A percentile compares a stretch with the other conserved stretches of the same genome.
Conservation (phyloP, 2,888 invertebrate species). For the Tyria jacobaeae region DNA sequence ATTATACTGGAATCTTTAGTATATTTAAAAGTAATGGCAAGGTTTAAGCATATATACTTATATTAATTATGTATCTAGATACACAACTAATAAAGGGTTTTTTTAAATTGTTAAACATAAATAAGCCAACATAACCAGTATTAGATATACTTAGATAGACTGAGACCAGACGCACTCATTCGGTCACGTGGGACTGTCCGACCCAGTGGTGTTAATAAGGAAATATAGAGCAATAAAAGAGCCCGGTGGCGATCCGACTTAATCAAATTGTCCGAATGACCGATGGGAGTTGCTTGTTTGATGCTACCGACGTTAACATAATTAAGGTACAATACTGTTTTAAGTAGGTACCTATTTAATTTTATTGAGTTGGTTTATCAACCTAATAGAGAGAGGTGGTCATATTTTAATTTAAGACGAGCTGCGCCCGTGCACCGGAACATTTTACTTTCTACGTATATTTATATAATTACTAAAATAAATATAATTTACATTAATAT, state of each 20-base stretch:
- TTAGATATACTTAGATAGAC: no score
- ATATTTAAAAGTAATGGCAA: no score
- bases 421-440: slow-evolving; percentile 2
- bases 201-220: slow-evolving; percentile 76
- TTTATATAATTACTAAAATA: neutral
- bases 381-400: slow-evolving; percentile 5
- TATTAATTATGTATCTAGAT: no score
- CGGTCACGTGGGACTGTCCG: slow-evolving; percentile 36
- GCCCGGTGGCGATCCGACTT: slow-evolving; percentile 69
- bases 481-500: no score
- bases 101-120: no score
- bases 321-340: slow-evolving; percentile 34
- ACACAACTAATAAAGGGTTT: no score
- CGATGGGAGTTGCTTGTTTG: slow-evolving; percentile 54
- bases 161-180: slow-evolving; percentile 44
- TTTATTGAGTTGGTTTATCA: slow-evolving; percentile 9
- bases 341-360: slow-evolving; percentile 17
- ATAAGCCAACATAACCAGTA: no score
- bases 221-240: slow-evolving; percentile 84
- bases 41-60: no score
- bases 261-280: slow-evolving; percentile 81
- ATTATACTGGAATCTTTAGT: no score
- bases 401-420: slow-evolving; percentile 7
- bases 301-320: slow-evolving; percentile 45
- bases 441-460: neutral